These are phyloP conservation scores for Glaucopsyche alexis DNA, from an alignment of 2,888 invertebrate species.

Conservation along the genomic window DNA sequence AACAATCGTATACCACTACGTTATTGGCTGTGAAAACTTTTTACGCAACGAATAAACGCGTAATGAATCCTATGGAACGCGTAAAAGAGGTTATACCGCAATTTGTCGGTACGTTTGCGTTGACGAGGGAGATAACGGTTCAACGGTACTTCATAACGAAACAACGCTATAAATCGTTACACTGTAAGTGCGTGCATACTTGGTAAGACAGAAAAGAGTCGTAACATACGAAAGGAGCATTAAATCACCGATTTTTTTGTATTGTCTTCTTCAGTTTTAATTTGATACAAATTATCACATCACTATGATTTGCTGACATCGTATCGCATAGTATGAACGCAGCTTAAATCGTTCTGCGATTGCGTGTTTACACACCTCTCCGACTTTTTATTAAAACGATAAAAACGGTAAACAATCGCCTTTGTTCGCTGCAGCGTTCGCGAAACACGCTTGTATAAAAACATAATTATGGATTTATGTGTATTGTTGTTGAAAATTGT, in stretches of 20 bases:
- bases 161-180: not conserved
- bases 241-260: not conserved
- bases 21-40: conserved; percentile 18
- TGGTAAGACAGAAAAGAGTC: not conserved
- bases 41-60: conserved; percentile 23
- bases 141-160: conserved; percentile 2
- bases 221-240: not conserved
- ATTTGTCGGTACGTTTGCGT: conserved; percentile 10
- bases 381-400: conserved; percentile 17
- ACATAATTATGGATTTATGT: conserved; percentile 15
- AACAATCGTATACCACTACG: not conserved
- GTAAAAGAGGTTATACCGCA: conserved; percentile 22
- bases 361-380: conserved; percentile 19
- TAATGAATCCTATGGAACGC: conserved; percentile 21
- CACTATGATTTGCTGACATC: no score
- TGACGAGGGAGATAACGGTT: conserved; percentile 21
- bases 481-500: not conserved
- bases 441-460: not conserved
- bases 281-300: no score
- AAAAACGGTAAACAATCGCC: not conserved
- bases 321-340: no score
- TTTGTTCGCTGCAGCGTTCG: conserved; percentile 4
- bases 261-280: no score
- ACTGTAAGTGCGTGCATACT: not conserved
- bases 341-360: not conserved